Evolutionary conservation across 2,888 invertebrate species (phyloP).

Genomic region (Hypselothyrea guttata): DNA sequence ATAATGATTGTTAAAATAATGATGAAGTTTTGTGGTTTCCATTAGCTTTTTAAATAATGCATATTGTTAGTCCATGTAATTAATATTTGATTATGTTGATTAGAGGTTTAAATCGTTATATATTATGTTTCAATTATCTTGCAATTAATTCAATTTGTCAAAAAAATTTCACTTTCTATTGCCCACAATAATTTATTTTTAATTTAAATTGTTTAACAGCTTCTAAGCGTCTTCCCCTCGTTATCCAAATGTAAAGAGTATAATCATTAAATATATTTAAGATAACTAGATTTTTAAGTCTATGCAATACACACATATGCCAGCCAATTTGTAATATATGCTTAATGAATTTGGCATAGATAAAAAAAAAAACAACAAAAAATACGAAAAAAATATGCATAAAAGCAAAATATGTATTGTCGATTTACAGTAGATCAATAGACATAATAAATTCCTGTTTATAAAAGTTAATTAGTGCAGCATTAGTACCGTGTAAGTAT

Average conservation of each 20-base stretch:
- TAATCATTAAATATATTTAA: neutral
- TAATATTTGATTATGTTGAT: no score
- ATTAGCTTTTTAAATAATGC: no score
- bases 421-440: conserved; percentile 45
- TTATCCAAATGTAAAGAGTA: conserved; percentile 3
- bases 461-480: conserved; percentile 63
- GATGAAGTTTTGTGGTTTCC: no score
- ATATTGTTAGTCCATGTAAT: neutral
- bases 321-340: conserved; percentile 53
- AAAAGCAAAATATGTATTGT: neutral
- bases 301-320: conserved; percentile 29
- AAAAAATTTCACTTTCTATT: no score
- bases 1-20: no score
- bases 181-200: no score
- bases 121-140: no score
- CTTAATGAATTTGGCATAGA: conserved; percentile 27
- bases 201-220: neutral
- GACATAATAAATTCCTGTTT: conserved; percentile 60
- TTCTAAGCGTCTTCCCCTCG: conserved; percentile 19
- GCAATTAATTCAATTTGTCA: no score
- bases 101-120: no score
- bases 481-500: conserved; percentile 21
- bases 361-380: neutral
- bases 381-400: conserved; percentile 5
- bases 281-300: conserved; percentile 5